Evolutionary conservation across 2,797 vertebrate genomes (phyloP).

Genomic region (Spinus pinus): DNA sequence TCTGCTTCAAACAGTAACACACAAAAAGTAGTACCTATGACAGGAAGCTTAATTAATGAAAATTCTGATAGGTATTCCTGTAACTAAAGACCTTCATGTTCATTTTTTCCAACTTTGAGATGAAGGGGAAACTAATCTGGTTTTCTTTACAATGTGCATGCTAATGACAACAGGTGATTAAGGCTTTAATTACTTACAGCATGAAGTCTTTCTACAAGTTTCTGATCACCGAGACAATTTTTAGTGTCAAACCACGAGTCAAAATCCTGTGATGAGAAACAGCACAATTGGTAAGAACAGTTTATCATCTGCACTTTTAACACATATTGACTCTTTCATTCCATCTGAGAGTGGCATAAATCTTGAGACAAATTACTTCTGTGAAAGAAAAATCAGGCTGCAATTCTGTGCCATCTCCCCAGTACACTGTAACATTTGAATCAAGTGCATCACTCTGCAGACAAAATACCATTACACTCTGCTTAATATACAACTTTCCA

Average conservation of each 20-base stretch:
- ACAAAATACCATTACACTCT: not conserved
- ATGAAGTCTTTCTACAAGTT: slow-evolving; percentile 88
- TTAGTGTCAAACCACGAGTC: slow-evolving; percentile 92
- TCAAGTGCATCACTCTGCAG: not conserved
- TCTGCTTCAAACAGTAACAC: not conserved
- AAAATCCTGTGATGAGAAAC: slow-evolving; percentile 80
- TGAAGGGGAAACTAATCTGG: not conserved
- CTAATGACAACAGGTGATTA: not conserved
- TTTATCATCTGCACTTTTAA: not conserved
- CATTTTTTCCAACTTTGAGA: not conserved
- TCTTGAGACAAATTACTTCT: not conserved
- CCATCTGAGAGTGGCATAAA: not conserved
- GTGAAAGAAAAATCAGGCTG: not conserved
- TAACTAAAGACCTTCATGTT: not conserved
- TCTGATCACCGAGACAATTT: slow-evolving; percentile 89
- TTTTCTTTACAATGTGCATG: not conserved
- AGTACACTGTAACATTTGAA: rapidly evolving
- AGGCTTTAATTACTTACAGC: slow-evolving; percentile 76
- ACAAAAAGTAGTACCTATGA: not conserved
- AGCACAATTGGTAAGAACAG: not conserved
- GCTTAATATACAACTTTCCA: not conserved
- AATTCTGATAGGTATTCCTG: not conserved
- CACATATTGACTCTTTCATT: not conserved
- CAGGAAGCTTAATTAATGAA: not conserved
- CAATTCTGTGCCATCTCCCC: not conserved